Base-by-base conservation (phyloP, 2,888 invertebrate species). In the Scaptomyza cyrtandrae region DNA sequence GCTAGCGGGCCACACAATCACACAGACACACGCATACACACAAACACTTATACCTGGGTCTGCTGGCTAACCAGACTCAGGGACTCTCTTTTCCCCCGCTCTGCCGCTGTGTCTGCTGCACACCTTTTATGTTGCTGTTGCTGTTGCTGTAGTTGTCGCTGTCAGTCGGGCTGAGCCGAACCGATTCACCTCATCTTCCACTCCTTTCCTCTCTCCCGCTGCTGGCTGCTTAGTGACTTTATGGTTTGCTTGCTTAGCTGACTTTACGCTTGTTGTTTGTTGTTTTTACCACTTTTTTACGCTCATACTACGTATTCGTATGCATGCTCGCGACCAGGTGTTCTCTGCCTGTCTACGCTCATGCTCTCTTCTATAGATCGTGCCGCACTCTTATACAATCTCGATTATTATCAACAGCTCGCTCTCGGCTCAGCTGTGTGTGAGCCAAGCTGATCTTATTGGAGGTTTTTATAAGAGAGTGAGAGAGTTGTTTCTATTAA, bases 361-460 rank as follows among this genome's bases (percentile, higher is more conserved):
- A 7, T 14, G 29, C 16, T 52, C 50, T 35, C 49, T 56, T 33
- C 48, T 45, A 37, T 16, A 9, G 78, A 73, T 78, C 67, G 43
- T 19, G 53, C 4, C 49, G 41, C 39, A 27, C 65, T 49, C 78
- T 74, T 78, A 81, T 78, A 80, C 57, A 31, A 16, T 3, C 19
- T 16, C 7, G 33, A 14, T 24, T 39, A 55, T 50, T 60, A 45
- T 19, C 53, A 49, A 54, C 33, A 53, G 16, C 58, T 14, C 53
- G 45, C 57, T 37, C 24, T 2, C 24, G 33, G 59, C 62, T 70
- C 81, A 65, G 78, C 66, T 77, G 65, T 46, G 46, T 31, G 46
- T 9, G 2, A 4, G 39, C 9, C 53, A 60, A 78, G 79, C 86
- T 65, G 89, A 74, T 83, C 87, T 86, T 80, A 88, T 88, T 83